Conservation (phyloP, 2,113 vertebrate genomes). For the Vanacampus margaritifer region DNA sequence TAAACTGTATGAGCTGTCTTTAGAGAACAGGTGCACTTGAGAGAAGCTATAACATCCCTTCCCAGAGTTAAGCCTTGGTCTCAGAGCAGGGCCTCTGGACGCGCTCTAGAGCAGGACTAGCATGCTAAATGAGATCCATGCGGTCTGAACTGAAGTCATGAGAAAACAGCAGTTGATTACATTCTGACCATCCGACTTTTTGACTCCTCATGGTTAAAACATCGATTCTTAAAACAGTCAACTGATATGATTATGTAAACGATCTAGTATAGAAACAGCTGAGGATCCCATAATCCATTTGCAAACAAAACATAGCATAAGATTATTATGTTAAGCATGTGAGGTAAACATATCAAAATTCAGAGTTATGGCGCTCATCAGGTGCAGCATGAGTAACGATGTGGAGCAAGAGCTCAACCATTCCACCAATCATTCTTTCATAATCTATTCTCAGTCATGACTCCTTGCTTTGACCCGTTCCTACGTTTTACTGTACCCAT, state of each 20-base stretch:
- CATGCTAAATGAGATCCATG: constrained; percentile 34
- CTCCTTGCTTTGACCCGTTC: constrained; percentile 27
- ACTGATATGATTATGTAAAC: neutral
- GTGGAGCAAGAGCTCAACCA: constrained; percentile 25
- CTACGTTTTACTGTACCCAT: constrained; percentile 6
- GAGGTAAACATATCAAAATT: neutral
- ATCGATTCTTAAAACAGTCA: constrained; percentile 1
- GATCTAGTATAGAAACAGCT: neutral
- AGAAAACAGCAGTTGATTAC: constrained; percentile 17
- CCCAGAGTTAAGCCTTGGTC: constrained; percentile 32
- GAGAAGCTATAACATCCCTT: constrained; percentile 36
- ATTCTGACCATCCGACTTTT: neutral
- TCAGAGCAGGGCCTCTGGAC: constrained; percentile 30
- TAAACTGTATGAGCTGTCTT: constrained; percentile 12
- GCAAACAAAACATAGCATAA: neutral
- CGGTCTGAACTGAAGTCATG: constrained; percentile 28
- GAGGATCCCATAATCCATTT: too few relatives aligned
- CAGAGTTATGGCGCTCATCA: constrained; percentile 18
- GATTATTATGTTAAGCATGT: neutral
- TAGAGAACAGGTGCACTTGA: constrained; percentile 11
- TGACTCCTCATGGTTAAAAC: neutral
- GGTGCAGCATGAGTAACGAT: constrained; percentile 33
- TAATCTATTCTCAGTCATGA: constrained; percentile 21
- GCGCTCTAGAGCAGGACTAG: constrained; percentile 22
- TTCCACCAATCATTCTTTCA: constrained; percentile 25